These are phyloP conservation scores for Scalopus aquaticus DNA, from an alignment of 2,113 vertebrate genomes.

Conservation along the genomic window DNA sequence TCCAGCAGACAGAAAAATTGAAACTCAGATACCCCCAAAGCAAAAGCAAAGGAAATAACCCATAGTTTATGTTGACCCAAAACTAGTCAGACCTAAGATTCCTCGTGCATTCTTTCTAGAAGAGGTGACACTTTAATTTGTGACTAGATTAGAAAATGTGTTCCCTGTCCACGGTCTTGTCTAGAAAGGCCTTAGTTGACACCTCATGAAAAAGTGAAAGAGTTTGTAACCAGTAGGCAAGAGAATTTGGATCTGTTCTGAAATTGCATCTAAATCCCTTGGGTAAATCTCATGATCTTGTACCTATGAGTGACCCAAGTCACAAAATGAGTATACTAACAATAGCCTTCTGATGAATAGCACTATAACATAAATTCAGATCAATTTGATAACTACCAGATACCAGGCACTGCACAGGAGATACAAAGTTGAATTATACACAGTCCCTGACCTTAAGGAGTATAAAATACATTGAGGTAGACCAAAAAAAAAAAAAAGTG, in stretches of 20 bases:
- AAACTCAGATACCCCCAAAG: background rate
- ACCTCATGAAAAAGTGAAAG: background rate
- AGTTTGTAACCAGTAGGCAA: background rate
- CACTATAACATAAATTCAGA: background rate
- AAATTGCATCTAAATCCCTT: background rate
- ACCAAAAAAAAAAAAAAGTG: constrained; percentile 2
- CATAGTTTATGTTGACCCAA: background rate
- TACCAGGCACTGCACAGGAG: background rate
- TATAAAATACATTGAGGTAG: constrained; percentile 39
- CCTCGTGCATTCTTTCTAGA: background rate
- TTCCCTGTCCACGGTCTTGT: background rate
- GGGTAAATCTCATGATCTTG: background rate
- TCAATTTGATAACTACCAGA: constrained; percentile 13
- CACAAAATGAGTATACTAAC: background rate
- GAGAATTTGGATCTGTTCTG: constrained; percentile 23
- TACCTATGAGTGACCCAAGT: background rate
- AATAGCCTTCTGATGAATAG: background rate
- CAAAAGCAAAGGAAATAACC: background rate
- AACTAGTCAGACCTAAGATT: background rate
- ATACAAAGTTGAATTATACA: background rate
- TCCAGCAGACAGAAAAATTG: background rate
- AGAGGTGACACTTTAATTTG: background rate
- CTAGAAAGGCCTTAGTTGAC: background rate
- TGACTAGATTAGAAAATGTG: background rate
- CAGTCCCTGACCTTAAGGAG: background rate